Base-by-base conservation (phyloP, 30 jellyfish, hydroid and myxozoan species). In the Chrysaora quinquecirrha region DNA sequence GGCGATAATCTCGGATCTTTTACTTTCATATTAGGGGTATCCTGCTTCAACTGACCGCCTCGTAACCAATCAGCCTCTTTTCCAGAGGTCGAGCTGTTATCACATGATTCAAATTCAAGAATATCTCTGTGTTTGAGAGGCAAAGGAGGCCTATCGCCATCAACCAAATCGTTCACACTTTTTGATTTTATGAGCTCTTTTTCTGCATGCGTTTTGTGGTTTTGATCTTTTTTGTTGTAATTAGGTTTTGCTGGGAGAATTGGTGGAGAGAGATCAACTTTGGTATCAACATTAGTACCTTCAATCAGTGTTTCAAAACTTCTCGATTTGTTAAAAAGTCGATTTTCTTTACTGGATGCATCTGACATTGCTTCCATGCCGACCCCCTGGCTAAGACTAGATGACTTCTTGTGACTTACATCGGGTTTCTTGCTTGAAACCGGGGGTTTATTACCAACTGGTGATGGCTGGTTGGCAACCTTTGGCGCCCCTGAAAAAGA, bases 101-200 rank as follows among this genome's bases (percentile, higher is more conserved):
- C 14, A 14, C 14, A 25, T 52, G 68, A 52, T 3, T 52, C 68
- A 19, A 52, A 52, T 12, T 52, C 68, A 19, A 3, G 68, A 3
- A 52, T 12, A 52, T 52, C 68, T 52, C 68, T 16, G 29, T 52
- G 9, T 52, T 52, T 52, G 6, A 9, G 29, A 4, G 68, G 68
- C 25, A 52, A 52, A 52, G 68, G 68, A 12, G 68, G 68, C 25
- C 68, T 52, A 19, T 20, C 29, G 12, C 68, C 68, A 52, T 52
- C 68, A 3, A 19, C 29, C 29, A 52, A 52, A 20, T 20, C 68
- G 24, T 2, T 3, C 27, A 3, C 29, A 52, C 68, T 52, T 19
- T 52, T 52, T 10, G 68, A 52, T 38, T 38, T 38, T 14, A 38
- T 38, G 11, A 52, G 4, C 12, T 19, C 68, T 20, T 3, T 16